Conservation (phyloP, 2,113 vertebrate genomes). For the Lichenostomus cassidix region DNA sequence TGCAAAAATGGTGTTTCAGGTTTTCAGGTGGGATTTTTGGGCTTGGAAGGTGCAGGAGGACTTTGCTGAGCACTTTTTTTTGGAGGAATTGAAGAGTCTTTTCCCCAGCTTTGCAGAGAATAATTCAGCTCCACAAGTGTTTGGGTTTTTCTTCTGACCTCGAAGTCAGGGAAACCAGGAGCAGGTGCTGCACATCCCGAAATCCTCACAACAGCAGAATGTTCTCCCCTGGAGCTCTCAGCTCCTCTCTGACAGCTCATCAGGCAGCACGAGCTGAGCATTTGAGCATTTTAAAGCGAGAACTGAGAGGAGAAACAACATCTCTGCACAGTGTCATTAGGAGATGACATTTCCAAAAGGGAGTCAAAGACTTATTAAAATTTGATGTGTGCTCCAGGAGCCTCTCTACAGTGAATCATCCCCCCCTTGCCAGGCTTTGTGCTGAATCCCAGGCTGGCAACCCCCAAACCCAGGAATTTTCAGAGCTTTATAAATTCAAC, state of each 20-base stretch:
- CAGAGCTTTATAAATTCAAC: not conserved
- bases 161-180: not conserved
- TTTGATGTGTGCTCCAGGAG: conserved; percentile 4
- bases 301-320: not conserved
- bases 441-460: not conserved
- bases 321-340: not conserved
- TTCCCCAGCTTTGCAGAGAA: not conserved
- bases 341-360: conserved; percentile 30
- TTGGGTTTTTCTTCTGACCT: not conserved
- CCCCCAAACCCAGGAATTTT: not conserved
- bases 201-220: not conserved
- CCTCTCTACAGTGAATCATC: not conserved
- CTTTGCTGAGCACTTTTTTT: not conserved
- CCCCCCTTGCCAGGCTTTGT: not conserved
- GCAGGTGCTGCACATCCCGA: not conserved
- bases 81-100: not conserved
- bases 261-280: not conserved
- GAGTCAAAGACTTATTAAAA: not conserved
- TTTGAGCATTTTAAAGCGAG: not conserved
- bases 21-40: not conserved
- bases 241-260: not conserved
- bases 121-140: not conserved
- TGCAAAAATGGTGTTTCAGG: not conserved
- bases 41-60: not conserved
- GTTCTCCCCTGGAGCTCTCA: not conserved